These are phyloP conservation scores for Disparrhopalites patrizii DNA, from an alignment of 2,888 invertebrate genomes.

Conservation along the genomic window DNA sequence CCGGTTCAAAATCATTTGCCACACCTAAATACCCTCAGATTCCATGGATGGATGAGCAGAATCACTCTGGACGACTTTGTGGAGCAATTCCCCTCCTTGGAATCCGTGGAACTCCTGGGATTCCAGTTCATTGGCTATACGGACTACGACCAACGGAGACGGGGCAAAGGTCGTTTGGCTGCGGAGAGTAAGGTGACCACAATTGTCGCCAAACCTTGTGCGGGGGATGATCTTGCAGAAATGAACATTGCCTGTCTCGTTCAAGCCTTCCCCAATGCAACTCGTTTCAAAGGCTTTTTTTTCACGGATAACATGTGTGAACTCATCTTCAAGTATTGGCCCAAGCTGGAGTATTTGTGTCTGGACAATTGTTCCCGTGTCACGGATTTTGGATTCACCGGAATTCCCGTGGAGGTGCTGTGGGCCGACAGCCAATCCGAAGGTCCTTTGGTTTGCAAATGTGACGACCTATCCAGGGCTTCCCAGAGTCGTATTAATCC, in stretches of 20 bases:
- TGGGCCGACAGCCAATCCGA: neutral
- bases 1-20: neutral
- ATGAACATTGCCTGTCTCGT: constrained; percentile 8
- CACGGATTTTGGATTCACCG: constrained; percentile 13
- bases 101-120: neutral
- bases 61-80: constrained; percentile 6
- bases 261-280: constrained; percentile 4
- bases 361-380: neutral
- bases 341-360: neutral
- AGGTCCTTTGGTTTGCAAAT: neutral
- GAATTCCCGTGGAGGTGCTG: neutral
- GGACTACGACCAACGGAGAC: neutral
- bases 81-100: neutral
- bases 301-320: constrained; percentile 8
- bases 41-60: constrained; percentile 9
- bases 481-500: neutral
- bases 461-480: neutral
- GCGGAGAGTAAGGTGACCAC: neutral
- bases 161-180: neutral
- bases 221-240: neutral
- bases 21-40: neutral
- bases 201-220: neutral
- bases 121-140: constrained; percentile 12
- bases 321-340: constrained; percentile 16
- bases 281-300: neutral